These are phyloP conservation scores for Drosophila fuyamai DNA, from an alignment of 1,140 invertebrate species.

Conservation along the genomic window DNA sequence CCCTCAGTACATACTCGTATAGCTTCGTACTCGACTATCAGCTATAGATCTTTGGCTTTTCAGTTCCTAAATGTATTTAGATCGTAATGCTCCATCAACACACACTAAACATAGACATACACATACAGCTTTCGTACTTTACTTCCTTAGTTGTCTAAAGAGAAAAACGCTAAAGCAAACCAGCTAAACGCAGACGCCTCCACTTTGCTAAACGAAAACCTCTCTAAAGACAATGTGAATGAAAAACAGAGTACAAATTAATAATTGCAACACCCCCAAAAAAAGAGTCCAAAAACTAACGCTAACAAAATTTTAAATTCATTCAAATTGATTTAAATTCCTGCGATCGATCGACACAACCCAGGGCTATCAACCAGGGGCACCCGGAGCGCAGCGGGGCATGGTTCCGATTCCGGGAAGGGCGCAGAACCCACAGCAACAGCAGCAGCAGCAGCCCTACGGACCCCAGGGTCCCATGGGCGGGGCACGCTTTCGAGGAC, in stretches of 20 bases:
- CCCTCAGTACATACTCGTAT: conserved; percentile 43
- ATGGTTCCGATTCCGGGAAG: conserved; percentile 83
- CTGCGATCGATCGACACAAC: conserved; percentile 48
- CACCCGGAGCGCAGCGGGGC: conserved; percentile 63
- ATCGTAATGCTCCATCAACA: conserved; percentile 40
- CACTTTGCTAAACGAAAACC: conserved; percentile 53
- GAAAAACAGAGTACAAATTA: conserved; percentile 80
- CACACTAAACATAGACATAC: conserved; percentile 24
- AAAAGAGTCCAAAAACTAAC: conserved; percentile 46
- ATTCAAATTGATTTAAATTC: conserved; percentile 81
- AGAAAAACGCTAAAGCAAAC: conserved; percentile 44
- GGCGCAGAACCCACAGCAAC: conserved; percentile 71
- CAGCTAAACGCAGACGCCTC: conserved; percentile 60
- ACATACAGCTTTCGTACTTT: conserved; percentile 45
- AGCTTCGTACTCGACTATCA: conserved; percentile 72
- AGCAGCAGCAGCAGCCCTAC: conserved; percentile 67
- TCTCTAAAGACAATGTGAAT: conserved; percentile 78
- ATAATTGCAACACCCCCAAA: conserved; percentile 52
- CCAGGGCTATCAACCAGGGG: conserved; percentile 82
- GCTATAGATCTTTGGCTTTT: conserved; percentile 58
- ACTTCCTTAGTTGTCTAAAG: conserved; percentile 62
- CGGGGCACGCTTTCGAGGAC: conserved; percentile 71
- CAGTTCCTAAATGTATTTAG: conserved; percentile 60
- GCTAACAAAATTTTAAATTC: conserved; percentile 80
- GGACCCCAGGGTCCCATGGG: conserved; percentile 69